Conservation (phyloP, 2,113 vertebrate genomes). For the Lipophrys pholis region DNA sequence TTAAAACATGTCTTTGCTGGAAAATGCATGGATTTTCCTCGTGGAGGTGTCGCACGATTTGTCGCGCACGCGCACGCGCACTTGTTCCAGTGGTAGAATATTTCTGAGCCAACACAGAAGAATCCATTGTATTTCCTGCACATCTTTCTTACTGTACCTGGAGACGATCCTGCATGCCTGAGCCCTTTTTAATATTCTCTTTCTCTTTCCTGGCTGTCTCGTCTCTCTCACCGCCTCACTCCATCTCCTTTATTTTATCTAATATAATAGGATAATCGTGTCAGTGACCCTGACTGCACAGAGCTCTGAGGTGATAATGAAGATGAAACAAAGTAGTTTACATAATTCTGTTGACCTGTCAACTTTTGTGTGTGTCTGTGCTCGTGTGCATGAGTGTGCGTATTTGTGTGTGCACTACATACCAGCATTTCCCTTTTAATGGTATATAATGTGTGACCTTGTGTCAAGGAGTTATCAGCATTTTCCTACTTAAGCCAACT, state of each 20-base stretch:
- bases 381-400: too few species aligned
- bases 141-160: constrained; percentile 46
- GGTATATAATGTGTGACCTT: constrained; percentile 65
- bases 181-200: constrained; percentile 57
- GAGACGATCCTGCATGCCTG: constrained; percentile 37
- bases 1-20: too few species aligned
- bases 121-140: constrained; percentile 58
- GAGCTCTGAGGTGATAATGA: constrained; percentile 59
- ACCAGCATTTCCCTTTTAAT: constrained; percentile 38
- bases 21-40: too few species aligned
- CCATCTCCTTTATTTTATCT: constrained; percentile 59
- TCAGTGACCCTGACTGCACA: constrained; percentile 65
- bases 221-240: constrained; percentile 31
- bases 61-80: too few species aligned
- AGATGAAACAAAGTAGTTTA: constrained; percentile 67
- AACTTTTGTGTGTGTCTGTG: constrained; percentile 2
- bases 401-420: not conserved
- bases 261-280: constrained; percentile 74
- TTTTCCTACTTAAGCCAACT: constrained; percentile 40
- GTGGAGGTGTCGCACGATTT: too few species aligned
- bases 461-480: constrained; percentile 70
- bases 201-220: constrained; percentile 4
- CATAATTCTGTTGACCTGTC: constrained; percentile 62
- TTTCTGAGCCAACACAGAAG: constrained; percentile 50
- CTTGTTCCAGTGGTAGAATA: constrained; percentile 34